Evolutionary conservation across 2,113 vertebrate species (phyloP), one percentile per base, ranked within the genome.

Genomic region (Mionectes macconnelli): DNA sequence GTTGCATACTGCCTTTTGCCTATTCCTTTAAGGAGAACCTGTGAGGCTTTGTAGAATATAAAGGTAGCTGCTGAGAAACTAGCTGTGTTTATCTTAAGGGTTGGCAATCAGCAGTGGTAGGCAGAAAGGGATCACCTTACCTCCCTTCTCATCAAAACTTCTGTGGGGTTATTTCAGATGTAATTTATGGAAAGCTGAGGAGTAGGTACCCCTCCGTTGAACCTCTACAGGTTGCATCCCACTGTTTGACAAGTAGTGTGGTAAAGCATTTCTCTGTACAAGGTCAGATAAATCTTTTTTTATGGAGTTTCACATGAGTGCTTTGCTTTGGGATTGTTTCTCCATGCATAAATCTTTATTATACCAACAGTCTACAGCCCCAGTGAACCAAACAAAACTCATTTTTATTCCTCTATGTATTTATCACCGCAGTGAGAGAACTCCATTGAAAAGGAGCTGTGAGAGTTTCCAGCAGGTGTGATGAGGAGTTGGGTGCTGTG

Each of bases 281-380:
- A 85, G 82, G 84, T 66, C 89, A 90, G 80, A 79, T 92, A 79
- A 84, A 89, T 94, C 70, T 87, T 95, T 89, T 94, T 94, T 91
- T 89, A 89, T 79, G 81, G 92, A 64, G 78, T 89, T 97, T 94
- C 94, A 84, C 76, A 52, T 83, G 85, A 94, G 82, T 78, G 85
- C 88, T 94, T 95, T 95, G 74, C 88, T 82, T 87, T 93, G 84
- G 87, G 78, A 84, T 93, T 91, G 70, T 91, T 94, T 96, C 81
- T 93, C 75, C 64, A 52, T 86, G 86, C 93, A 94, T 97, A 93
- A 95, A 96, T 97, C 94, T 95, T 95, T 89, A 92, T 95, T 97
- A 78, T 73, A 78, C 73, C 87, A 86, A 57, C 84, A 94, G 81
- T 68, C 68, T 94, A 85, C 90, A 95, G 81, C 82, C 86, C 45